phyloP scores from a whole-genome alignment of 2,797 vertebrate genomes.

The Cygnus olor region DNA sequence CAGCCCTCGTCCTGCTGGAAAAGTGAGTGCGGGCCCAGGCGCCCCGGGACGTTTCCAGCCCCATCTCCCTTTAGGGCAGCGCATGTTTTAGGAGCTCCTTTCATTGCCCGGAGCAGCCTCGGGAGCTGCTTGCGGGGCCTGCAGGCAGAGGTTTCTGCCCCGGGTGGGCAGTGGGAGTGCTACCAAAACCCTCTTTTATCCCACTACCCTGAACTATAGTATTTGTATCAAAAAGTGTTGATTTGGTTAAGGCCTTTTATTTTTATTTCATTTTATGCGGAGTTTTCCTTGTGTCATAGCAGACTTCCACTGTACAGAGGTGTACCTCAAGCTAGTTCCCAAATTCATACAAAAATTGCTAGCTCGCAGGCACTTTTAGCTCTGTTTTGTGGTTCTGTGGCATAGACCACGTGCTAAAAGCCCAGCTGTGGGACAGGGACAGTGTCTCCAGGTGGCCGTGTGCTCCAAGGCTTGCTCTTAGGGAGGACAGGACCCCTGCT shows the following conservation, averaged over 20 bases:
- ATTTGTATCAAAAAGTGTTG: not conserved
- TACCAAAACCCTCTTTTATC: not conserved
- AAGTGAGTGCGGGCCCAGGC: conserved; percentile 83
- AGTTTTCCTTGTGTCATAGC: not conserved
- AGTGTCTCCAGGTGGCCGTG: not conserved
- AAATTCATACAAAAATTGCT: not conserved
- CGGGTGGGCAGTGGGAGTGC: not conserved
- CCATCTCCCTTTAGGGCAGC: rapidly evolving
- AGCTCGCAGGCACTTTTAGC: not conserved
- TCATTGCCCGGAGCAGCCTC: not conserved
- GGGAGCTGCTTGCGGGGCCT: not conserved
- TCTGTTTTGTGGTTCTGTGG: not conserved
- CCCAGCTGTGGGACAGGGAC: not conserved
- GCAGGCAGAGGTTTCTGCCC: not conserved
- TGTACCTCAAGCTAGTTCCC: not conserved
- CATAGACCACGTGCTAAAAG: not conserved
- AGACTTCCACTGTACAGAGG: rapidly evolving
- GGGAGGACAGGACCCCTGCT: not conserved
- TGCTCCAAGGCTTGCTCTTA: not conserved
- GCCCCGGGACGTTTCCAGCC: rapidly evolving
- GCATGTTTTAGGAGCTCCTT: rapidly evolving
- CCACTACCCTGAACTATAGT: rapidly evolving
- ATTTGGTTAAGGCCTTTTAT: not conserved
- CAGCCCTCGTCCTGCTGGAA: conserved; percentile 90
- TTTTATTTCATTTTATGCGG: not conserved